Evolutionary conservation across 2,888 invertebrate genomes (phyloP), one percentile per base, ranked within the genome.

Genomic region (Cheilosia soror): DNA sequence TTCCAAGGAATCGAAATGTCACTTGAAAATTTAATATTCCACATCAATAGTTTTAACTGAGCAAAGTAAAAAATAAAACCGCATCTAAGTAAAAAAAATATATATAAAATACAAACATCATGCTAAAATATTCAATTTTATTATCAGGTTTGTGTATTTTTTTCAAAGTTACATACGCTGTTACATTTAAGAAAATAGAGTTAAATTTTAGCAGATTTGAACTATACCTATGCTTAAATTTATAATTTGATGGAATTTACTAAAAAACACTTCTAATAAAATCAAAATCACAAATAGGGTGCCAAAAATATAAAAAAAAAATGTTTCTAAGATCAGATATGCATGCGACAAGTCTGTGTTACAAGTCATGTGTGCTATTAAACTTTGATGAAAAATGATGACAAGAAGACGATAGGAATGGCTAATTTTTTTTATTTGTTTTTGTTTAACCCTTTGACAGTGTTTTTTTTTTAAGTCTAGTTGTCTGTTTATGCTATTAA

Each of bases 61-160:
- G 6, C 51, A 62, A 42, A 31, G 13, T 9, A 53, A 58, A 47
- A 66, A 27, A n/a, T 29, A 27, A 29, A 27, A 53, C n/a, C n/a
- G 42, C 6, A 57, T 44, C 44, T 29, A 42, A 4, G 6, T 15
- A 9, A 29, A 20, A 71, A 60, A 65, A 7, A 33, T 4, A 20
- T 20, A 20, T 20, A 20, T 33, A 20, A 71, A 72, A 72, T 20
- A 73, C 57, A 58, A 65, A 40, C 53, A 53, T 60, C 44, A 66
- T 73, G 65, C 53, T 53, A 37, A 72, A 60, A 44, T 31, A 66
- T 47, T 7, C 20, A 15, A 27, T 51, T 66, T 73, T 66, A 58
- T 79, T 79, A 15, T 9, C 15, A 47, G 15, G 47, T 47, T 29
- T 58, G 5, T 55, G 55, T 37, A 33, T 25, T 5, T n/a, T 44